phyloP scores from a whole-genome alignment of 2,888 invertebrate species.

The Micropterix aruncella region DNA sequence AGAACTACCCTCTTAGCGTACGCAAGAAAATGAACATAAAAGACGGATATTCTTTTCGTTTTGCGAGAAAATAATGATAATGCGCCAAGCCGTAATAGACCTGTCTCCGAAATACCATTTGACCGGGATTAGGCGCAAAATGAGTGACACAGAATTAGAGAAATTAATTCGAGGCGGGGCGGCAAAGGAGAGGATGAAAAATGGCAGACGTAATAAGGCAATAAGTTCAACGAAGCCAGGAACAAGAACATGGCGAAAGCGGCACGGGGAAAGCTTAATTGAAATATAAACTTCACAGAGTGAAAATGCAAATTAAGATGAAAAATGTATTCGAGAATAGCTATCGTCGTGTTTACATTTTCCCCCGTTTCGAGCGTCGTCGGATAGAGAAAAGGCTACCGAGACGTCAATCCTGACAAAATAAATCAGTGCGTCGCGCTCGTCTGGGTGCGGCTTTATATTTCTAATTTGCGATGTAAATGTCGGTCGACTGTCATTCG shows the following conservation, averaged over 20 bases:
- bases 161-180: neutral
- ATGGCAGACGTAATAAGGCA: neutral
- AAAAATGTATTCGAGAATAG: neutral
- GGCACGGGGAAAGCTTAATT: neutral
- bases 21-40: too few species aligned
- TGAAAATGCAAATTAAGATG: neutral
- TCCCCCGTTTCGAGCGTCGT: neutral
- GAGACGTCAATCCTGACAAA: too few species aligned
- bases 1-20: too few species aligned
- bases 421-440: too few species aligned
- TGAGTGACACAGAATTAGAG: neutral
- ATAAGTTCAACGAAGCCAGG: too few species aligned
- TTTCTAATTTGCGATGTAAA: too few species aligned
- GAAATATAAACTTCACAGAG: neutral
- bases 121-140: neutral
- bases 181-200: neutral
- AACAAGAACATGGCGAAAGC: neutral
- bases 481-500: too few species aligned
- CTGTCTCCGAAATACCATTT: neutral
- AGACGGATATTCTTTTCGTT: too few species aligned
- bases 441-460: too few species aligned
- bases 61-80: too few species aligned
- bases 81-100: too few species aligned
- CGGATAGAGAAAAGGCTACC: too few species aligned
- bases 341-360: neutral